Conservation (phyloP, 2,797 vertebrate genomes). For the Phaenicophaeus curvirostris region DNA sequence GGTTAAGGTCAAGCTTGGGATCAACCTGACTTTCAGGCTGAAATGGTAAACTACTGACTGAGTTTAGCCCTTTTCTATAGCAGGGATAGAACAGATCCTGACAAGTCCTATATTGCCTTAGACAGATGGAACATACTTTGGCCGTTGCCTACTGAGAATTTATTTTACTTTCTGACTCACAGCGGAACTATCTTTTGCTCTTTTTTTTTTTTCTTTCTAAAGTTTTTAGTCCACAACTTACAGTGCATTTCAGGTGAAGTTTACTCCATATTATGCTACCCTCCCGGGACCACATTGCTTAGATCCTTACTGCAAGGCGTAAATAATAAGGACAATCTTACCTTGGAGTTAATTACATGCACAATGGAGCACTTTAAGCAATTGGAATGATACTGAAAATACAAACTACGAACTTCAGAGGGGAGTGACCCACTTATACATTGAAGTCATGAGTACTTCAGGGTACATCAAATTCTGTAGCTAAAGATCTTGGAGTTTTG, state of each 20-base stretch:
- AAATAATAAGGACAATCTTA: neutral
- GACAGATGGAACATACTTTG: conserved; percentile 42
- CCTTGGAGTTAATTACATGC: neutral
- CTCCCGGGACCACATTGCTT: neutral
- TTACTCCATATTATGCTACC: neutral
- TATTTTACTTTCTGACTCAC: conserved; percentile 46
- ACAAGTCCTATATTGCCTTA: conserved; percentile 56
- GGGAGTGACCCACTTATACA: neutral
- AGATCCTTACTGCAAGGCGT: neutral
- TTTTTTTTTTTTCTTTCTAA: neutral
- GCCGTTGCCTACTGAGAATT: conserved; percentile 10
- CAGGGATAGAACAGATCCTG: conserved; percentile 34
- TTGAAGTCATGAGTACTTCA: neutral
- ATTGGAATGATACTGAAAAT: conserved; percentile 2
- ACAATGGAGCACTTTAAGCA: neutral
- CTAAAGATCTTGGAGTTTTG: neutral
- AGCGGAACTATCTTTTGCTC: neutral
- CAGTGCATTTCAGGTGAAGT: conserved; percentile 1
- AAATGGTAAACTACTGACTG: conserved; percentile 68
- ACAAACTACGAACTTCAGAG: neutral
- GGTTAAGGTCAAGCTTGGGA: conserved; percentile 61
- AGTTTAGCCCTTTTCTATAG: conserved; percentile 57
- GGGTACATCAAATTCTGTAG: neutral
- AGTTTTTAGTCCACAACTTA: neutral
- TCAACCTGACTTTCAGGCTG: conserved; percentile 61